Base-by-base conservation (phyloP, 2,113 vertebrate genomes). In the Sinocyclocheilus anophthalmus region DNA sequence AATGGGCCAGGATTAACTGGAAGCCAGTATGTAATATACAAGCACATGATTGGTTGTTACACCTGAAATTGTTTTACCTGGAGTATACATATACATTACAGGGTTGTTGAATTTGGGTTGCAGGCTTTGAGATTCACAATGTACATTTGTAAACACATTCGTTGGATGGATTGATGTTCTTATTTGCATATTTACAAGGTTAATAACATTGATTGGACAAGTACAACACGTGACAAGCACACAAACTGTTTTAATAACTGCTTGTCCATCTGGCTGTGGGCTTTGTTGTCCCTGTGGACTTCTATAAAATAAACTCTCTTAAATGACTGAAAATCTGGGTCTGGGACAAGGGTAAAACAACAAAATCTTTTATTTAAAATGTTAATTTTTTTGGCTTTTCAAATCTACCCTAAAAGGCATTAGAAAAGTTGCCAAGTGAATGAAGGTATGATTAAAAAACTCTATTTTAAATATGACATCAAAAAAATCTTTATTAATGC, bases 151-250 rank as follows among this genome's bases (percentile, higher is more conserved):
- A 78, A 78, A 76, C 73, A 11, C 22, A 76, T 22, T 59, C 13
- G 9, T n/a, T 78, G 76, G 26, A 57, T 55, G 72, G 39, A 53
- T 30, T 80, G 11, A 39, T 1, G 10, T 57, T 18, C 57, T 16
- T 10, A 80, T 80, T 80, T 45, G 55, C 55, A 61, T 5, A 45
- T 80, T 80, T 45, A 63, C 57, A 24, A 42, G 78, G 12, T 26
- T 63, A 45, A 39, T 80, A 63, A 63, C 20, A 45, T 61, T 45
- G 11, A 63, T 45, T 63, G 30, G 20, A 45, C 48, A 53, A 30
- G 72, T 76, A 26, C 22, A 50, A n/a, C n/a, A 24, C 14, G 42
- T 76, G 73, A 76, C 42, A 76, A 76, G 42, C 42, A 75, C 39
- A 76, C n/a, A 45, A 45, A 45, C 22, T 14, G 42, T 50, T 76